Conservation (phyloP, 2,888 invertebrate genomes). For the Glaucopsyche alexis region DNA sequence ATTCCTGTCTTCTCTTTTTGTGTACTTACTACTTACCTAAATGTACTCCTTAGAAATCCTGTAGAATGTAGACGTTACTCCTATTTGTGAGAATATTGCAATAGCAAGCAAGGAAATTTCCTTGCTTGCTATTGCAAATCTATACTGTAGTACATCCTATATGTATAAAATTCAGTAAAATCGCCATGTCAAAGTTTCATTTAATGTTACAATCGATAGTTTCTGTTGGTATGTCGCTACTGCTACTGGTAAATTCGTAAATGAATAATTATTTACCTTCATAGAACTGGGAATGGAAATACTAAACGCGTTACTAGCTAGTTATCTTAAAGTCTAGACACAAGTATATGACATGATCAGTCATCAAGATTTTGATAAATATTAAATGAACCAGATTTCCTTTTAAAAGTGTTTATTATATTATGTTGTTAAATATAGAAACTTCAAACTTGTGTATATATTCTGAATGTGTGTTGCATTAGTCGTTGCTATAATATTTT, state of each 20-base stretch:
- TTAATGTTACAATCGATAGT: not conserved
- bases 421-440: not conserved
- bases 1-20: too few species aligned
- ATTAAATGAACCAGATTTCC: not conserved
- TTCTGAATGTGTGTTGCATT: constrained; percentile 12
- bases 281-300: too few species aligned
- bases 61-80: not conserved
- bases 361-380: too few species aligned
- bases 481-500: not conserved
- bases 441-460: not conserved
- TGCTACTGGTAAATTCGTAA: not conserved
- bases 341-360: too few species aligned
- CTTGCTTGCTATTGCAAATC: not conserved
- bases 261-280: not conserved
- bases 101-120: not conserved
- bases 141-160: not conserved
- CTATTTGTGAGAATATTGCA: not conserved
- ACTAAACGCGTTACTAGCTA: too few species aligned
- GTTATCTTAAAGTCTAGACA: too few species aligned
- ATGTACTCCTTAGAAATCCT: not conserved
- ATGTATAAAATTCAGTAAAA: constrained; percentile 15
- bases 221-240: not conserved
- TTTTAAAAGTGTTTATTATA: not conserved
- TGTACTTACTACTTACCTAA: too few species aligned
- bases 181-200: not conserved